Evolutionary conservation across 2,888 invertebrate genomes (phyloP), one percentile per base, ranked within the genome.

Genomic region (Lithophane socia): DNA sequence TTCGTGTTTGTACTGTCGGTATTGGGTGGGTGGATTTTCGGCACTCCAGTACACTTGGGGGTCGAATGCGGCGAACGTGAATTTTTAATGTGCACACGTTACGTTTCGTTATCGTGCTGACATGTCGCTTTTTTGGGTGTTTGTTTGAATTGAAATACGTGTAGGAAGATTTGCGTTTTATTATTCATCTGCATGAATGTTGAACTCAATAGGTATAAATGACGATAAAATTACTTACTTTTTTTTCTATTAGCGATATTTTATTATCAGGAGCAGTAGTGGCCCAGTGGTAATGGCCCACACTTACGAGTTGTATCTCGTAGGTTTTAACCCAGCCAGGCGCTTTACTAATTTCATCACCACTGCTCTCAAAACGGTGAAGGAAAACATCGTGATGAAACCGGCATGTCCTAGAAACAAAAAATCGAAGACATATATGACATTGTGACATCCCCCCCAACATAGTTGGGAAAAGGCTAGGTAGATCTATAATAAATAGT

Each of bases 21-120:
- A 81, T 84, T 84, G 79, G 71, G 64, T 49, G 77, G 75, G 68
- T 77, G 69, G 82, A 64, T 82, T 66, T 84, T 82, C 68, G 70
- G 75, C 82, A 79, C 85, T 65, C 47, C 73, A 72, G 66, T 80
- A 80, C 82, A 82, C 82, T 86, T 63, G 77, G 44, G 79, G 69
- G 49, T 42, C 75, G 70, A 78, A 86, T 86, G 75, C 78, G 68
- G 70, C 49, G 77, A 65, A 72, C 67, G 65, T 81, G 79, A 86
- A 82, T 79, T 77, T 84, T 75, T 82, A 80, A 86, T 77, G 75
- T 44, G 72, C 52, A 72, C 75, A 52, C 65, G 74, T 77, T 58
- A 68, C 58, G 70, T 73, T 69, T 49, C 42, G 77, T 42, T 80
- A 68, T 54, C n/a, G 37, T 44, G 75, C 56, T 72, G 84, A 74